Base-by-base conservation (phyloP, 1,140 invertebrate genomes). In the Pemphigus obesinymphae region DNA sequence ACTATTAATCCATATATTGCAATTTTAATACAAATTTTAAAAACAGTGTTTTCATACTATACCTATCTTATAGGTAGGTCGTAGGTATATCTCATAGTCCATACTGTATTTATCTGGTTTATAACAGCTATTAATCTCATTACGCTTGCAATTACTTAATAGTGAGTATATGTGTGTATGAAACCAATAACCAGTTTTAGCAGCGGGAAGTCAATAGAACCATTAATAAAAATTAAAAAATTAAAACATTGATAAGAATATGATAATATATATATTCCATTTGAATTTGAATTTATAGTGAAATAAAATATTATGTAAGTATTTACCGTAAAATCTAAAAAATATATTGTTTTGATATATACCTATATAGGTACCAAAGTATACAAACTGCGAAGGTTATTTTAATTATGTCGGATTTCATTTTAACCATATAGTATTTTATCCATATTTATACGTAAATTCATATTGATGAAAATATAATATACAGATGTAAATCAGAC, bases 191-290 rank as follows among this genome's bases (percentile, higher is more conserved):
- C 63, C 20, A 37, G 63, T 66, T 66, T 66, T 66, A 4, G 63
- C 31, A 66, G 11, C 63, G 34, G n/a, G 10, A 20, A 37, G 63
- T 66, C 63, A 66, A 66, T 66, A 20, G 17, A 37, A 66, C 63
- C 63, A 66, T 66, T 66, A 66, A 66, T 66, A 37, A 37, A 66
- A 34, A n/a, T n/a, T n/a, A n/a, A n/a, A n/a, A n/a, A n/a, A n/a
- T n/a, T n/a, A n/a, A 66, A 66, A 66, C 63, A 37, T 66, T 66
- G 63, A 66, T 66, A 66, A 66, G 20, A 66, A 66, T 34, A 37
- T 34, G n/a, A 66, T n/a, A 20, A 66, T n/a, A 11, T 66, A 40
- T 37, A n/a, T 5, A 66, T 66, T 58, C n/a, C n/a, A n/a, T n/a
- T n/a, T 37, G 20, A 15, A n/a, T 20, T 20, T 37, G 20, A 66